A percentile compares a stretch with the other conserved stretches of the same genome.
Evolutionary conservation across 2,797 vertebrate genomes (phyloP).

Genomic region (Hydrocynus forskahlii): DNA sequence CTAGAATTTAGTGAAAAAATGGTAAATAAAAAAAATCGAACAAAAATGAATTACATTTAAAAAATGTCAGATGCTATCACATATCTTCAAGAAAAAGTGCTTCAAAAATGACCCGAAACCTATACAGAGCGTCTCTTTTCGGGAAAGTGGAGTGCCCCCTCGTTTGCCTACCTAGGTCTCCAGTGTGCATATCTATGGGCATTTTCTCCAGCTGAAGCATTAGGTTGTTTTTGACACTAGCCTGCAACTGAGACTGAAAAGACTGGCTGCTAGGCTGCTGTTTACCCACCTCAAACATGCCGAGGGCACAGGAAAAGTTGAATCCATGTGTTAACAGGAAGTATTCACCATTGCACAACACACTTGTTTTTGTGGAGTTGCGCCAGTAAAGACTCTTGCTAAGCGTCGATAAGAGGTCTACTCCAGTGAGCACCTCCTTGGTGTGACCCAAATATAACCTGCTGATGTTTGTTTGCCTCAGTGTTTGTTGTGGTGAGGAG

Average conservation of each 20-base stretch:
- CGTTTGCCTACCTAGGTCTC: no score
- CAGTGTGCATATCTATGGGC: neutral
- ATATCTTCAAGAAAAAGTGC: no score
- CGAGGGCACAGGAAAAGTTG: conserved; percentile 26
- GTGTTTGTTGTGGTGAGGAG: neutral
- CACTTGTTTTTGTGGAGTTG: neutral
- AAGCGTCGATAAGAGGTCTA: neutral
- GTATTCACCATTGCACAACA: neutral
- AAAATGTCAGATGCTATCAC: no score
- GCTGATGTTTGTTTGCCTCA: conserved; percentile 1
- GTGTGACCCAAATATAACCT: neutral
- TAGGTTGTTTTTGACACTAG: conserved; percentile 1
- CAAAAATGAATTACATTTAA: no score
- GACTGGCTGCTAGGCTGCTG: conserved; percentile 25
- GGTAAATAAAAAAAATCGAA: no score
- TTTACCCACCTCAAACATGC: conserved; percentile 34
- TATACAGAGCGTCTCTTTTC: no score
- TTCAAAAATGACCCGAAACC: no score
- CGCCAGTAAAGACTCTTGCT: neutral
- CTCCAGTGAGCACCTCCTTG: neutral
- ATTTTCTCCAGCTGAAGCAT: neutral
- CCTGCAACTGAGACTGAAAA: conserved; percentile 16
- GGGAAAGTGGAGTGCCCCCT: neutral
- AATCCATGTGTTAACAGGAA: conserved; percentile 6
- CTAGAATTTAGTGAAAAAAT: no score